Evolutionary conservation across 2,113 vertebrate species (phyloP), one percentile per base, ranked within the genome.

Genomic region (Rattus rattus): DNA sequence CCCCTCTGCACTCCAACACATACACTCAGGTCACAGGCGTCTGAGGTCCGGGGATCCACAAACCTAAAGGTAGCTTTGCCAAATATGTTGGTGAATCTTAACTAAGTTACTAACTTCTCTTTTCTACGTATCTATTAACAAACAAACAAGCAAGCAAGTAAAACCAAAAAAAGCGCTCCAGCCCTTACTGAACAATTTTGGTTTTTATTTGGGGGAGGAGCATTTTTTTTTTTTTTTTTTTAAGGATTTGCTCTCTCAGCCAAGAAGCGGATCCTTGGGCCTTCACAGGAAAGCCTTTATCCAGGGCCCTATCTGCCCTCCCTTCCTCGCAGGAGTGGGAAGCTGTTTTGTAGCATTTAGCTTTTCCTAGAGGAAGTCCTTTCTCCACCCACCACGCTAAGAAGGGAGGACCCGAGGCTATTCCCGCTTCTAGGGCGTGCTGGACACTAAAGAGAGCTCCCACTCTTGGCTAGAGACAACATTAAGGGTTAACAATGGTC

Each of bases 361-460:
- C 36, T 86, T 85, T 73, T 47, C 70, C 75, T 47, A 9, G 2
- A 11, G 1, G 2, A 67, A 1, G 24, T 24, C 43, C 28, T 92
- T 88, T 86, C 69, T 49, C 94, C 84, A n/a, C 79, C 33, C 59
- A 65, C 52, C 20, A 6, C 17, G 3, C 52, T 43, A 26, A 0
- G 17, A 73, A 84, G 67, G n/a, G 69, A 77, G 72, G 49, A 36
- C 56, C 4, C 1, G 49, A 72, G 59, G 49, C 88, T 54, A 1
- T 59, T 61, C 28, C 0, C 0, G 1, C 56, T 30, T 90, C 49
- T 26, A 22, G 92, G 73, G 81, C 0, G 0, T 39, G 4, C 26
- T 33, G 80, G 24, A 70, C 20, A 73, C 61, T 3, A 0, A 30
- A 56, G 80, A 63, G 80, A 89, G 70, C 56, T 56, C 39, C 7